phyloP scores from a whole-genome alignment of 2,888 invertebrate species.

The Cepaea hortensis region DNA sequence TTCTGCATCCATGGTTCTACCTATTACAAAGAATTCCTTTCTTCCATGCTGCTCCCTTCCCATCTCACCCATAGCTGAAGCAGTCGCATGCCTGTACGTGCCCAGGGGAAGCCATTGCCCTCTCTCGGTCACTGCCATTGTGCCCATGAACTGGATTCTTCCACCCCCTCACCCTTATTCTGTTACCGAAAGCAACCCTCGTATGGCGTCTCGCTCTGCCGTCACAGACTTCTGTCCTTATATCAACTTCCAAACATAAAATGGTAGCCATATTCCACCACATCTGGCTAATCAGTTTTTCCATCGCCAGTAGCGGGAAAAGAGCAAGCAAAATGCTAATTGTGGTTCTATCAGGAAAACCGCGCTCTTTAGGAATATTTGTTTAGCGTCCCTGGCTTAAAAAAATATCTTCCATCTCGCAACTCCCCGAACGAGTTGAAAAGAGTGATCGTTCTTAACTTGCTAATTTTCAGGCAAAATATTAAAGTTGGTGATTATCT shows the following conservation, averaged over 20 bases:
- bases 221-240: not conserved
- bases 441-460: constrained; percentile 33
- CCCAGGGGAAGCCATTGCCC: too few relatives aligned
- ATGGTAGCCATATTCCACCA: constrained; percentile 2
- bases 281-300: constrained; percentile 31
- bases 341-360: constrained; percentile 40
- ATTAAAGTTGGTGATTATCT: constrained; percentile 40
- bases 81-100: too few relatives aligned
- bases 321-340: constrained; percentile 42
- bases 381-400: constrained; percentile 25
- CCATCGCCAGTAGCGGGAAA: not conserved
- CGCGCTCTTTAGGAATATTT: constrained; percentile 45
- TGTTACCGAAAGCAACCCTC: too few relatives aligned
- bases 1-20: too few relatives aligned
- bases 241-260: not conserved
- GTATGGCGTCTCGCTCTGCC: too few relatives aligned
- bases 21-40: too few relatives aligned
- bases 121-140: too few relatives aligned
- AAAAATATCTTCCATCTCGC: not conserved
- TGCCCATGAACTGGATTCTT: too few relatives aligned
- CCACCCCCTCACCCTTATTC: too few relatives aligned
- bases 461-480: constrained; percentile 44
- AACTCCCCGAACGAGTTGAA: constrained; percentile 16
- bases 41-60: too few relatives aligned
- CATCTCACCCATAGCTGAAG: too few relatives aligned